Evolutionary conservation across 2,797 vertebrate genomes (phyloP).

Genomic region (Chrysocyon brachyurus): DNA sequence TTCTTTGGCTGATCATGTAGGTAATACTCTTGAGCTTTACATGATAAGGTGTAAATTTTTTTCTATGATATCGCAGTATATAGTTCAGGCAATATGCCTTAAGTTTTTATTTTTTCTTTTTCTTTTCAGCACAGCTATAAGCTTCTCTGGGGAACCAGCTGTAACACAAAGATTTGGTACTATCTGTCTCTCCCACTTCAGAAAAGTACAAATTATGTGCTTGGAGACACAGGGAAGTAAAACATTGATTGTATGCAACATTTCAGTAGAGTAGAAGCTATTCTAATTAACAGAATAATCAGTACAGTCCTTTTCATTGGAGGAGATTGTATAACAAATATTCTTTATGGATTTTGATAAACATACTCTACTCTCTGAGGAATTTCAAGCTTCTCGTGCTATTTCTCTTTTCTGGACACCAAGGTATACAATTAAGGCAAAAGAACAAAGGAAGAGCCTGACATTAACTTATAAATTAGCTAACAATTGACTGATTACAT

Average conservation of each 20-base stretch:
- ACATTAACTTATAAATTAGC: conserved; percentile 69
- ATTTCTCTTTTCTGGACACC: conserved; percentile 53
- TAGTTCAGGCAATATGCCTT: conserved; percentile 61
- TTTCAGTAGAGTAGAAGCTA: conserved; percentile 53
- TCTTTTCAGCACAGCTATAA: conserved; percentile 43
- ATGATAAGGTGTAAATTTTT: conserved; percentile 62
- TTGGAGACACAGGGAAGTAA: conserved; percentile 69
- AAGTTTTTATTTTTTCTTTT: conserved; percentile 28
- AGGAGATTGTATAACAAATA: conserved; percentile 32
- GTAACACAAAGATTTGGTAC: conserved; percentile 74
- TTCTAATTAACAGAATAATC: conserved; percentile 78
- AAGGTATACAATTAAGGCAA: conserved; percentile 30
- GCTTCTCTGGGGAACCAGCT: conserved; percentile 68
- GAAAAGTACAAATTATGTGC: conserved; percentile 67
- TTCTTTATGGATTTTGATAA: conserved; percentile 74
- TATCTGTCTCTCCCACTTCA: conserved; percentile 68
- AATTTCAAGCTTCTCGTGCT: conserved; percentile 30
- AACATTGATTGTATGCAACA: conserved; percentile 68
- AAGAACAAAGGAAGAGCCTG: conserved; percentile 39
- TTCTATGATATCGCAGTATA: conserved; percentile 57
- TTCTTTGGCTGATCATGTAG: conserved; percentile 51
- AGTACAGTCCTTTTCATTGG: conserved; percentile 64
- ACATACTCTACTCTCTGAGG: conserved; percentile 25
- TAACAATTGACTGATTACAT: background rate
- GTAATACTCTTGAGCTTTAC: conserved; percentile 56